Base-by-base conservation (phyloP, 2,888 invertebrate species). In the Ptychoptera albimana region DNA sequence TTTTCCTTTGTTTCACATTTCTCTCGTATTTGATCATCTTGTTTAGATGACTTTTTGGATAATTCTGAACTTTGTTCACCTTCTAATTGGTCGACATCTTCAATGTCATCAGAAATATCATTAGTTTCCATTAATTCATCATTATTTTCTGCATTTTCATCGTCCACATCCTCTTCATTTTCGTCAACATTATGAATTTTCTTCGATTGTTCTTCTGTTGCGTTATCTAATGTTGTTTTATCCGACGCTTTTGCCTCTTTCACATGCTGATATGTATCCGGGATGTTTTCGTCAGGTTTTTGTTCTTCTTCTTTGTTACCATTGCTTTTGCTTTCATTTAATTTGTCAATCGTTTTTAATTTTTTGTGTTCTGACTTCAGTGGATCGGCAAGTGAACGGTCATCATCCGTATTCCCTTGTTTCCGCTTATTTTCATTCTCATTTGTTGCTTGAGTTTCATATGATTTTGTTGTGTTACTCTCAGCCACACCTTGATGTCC, bases 211-310 rank as follows among this genome's bases (percentile, higher is more conserved):
- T 92, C 89, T 60, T 84, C 77, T 0, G 83, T 84, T 0, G 84
- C 84, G 42, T 78, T 77, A 52, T 85, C 85, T 50, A 82, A 60
- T 2, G 75, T 73, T 58, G 86, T 81, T 45, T 80, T 71, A 56
- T 85, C 81, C 49, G 73, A 73, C 46, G 77, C 73, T 48, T 82
- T 79, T 0, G 83, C 77, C 51, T 87, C 81, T 55, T 82, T 80
- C 2, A 92, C 80, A 58, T 92, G 91, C 58, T 91, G 83, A 63
- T 81, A 89, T 49, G 82, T 74, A 47, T 84, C 81, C 2, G 64
- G 60, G 2, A 31, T 15, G 10, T 34, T 40, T 15, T 61, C 55
- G 4, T 71, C 65, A 29, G 67, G 63, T 1, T 69, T 64, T 0
- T 67, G 63, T 10, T 67, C 57, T 36, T 56, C 48, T 14, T 71